Percentiles rank a stretch among this genome's conserved stretches.
Conservation (phyloP, 1,140 invertebrate species). For the Cataglyphis hispanica region DNA sequence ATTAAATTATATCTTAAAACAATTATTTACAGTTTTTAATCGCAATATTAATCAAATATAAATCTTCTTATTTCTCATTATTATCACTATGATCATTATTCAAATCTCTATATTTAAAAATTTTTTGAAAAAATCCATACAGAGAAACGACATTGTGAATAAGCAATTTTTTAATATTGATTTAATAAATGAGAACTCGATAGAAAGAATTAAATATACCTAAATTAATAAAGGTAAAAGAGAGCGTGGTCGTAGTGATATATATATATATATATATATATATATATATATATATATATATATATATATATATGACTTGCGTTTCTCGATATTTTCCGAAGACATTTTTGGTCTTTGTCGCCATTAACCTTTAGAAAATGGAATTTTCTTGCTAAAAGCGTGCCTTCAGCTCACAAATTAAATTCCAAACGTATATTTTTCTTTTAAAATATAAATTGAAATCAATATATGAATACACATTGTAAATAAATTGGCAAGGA, state of each 20-base stretch:
- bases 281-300: too few species aligned
- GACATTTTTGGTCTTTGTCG: not conserved
- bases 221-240: too few species aligned
- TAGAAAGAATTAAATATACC: not conserved
- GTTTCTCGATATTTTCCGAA: not conserved
- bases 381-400: not conserved
- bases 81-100: too few species aligned
- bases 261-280: too few species aligned
- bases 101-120: not conserved
- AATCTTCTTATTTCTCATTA: too few species aligned
- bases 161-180: not conserved
- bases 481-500: not conserved
- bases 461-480: not conserved
- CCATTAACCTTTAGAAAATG: slow-evolving; percentile 9
- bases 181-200: not conserved
- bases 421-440: not conserved
- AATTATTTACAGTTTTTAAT: not conserved
- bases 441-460: slow-evolving; percentile 7
- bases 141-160: not conserved
- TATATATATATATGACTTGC: too few species aligned
- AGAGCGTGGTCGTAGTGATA: not conserved
- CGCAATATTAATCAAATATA: not conserved
- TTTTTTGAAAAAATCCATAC: not conserved
- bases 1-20: not conserved
- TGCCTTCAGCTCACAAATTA: not conserved